Evolutionary conservation across 2,797 vertebrate genomes (phyloP).

Genomic region (Danio jaintianensis): DNA sequence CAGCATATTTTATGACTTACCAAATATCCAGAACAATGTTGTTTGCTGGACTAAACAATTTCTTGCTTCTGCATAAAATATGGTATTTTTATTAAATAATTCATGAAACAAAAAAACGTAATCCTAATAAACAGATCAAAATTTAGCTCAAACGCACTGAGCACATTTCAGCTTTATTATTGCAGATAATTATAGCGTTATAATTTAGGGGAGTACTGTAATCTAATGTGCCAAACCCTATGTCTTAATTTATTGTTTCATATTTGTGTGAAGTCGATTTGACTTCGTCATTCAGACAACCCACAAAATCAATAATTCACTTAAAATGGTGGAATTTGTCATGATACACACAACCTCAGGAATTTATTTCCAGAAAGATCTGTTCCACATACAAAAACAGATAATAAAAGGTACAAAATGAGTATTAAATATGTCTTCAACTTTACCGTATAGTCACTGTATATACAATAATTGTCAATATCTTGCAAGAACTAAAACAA

Average conservation of each 20-base stretch:
- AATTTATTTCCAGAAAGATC: slow-evolving; percentile 76
- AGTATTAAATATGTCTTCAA: slow-evolving; percentile 79
- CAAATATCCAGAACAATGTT: too few relatives aligned
- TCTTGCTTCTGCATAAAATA: too few relatives aligned
- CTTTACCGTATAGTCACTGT: slow-evolving; percentile 70
- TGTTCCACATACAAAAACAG: slow-evolving; percentile 74
- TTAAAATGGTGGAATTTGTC: slow-evolving; percentile 16
- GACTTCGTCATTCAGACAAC: neutral
- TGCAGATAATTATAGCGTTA: too few relatives aligned
- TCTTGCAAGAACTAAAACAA: slow-evolving; percentile 58
- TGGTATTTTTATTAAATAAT: too few relatives aligned
- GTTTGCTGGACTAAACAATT: too few relatives aligned
- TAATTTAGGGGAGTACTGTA: too few relatives aligned
- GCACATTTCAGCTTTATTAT: too few relatives aligned
- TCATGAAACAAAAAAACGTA: too few relatives aligned
- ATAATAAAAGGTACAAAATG: slow-evolving; percentile 77
- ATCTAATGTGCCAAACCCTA: too few relatives aligned
- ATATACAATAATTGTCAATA: slow-evolving; percentile 82
- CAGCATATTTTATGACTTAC: too few relatives aligned
- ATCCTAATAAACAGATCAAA: neutral
- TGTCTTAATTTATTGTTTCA: too few relatives aligned
- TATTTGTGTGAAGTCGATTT: too few relatives aligned
- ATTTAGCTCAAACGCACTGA: neutral
- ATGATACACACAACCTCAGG: slow-evolving; percentile 66
- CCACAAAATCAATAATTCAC: neutral